These are phyloP conservation scores for Drosophila grimshawi DNA, from an alignment of 1,140 invertebrate genomes.

Conservation along the genomic window DNA sequence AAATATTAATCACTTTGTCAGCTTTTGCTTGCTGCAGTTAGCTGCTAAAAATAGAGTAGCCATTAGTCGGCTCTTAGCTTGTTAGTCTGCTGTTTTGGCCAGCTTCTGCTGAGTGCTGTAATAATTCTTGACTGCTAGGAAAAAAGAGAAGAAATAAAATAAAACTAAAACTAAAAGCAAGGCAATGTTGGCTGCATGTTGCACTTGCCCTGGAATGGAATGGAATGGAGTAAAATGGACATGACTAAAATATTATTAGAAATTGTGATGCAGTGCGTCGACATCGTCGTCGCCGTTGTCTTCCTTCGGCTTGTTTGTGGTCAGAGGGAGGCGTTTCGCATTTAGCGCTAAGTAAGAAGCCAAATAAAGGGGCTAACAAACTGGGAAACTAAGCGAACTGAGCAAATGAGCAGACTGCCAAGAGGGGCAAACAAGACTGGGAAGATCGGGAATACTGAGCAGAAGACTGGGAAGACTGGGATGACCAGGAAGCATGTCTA, in stretches of 20 bases:
- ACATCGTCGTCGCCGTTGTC: constrained; percentile 8
- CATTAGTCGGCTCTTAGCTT: constrained; percentile 43
- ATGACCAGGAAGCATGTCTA: constrained; percentile 75
- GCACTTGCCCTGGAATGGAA: constrained; percentile 45
- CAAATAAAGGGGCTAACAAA: constrained; percentile 60
- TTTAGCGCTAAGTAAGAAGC: constrained; percentile 73
- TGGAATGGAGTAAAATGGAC: constrained; percentile 32
- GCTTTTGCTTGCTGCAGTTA: background rate
- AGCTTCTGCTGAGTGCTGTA: constrained; percentile 65
- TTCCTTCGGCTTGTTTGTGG: constrained; percentile 32
- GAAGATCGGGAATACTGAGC: background rate
- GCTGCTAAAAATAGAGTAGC: constrained; percentile 28
- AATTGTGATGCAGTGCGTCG: constrained; percentile 70
- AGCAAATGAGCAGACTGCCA: no score
- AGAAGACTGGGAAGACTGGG: background rate
- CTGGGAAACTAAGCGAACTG: background rate
- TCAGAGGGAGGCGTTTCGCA: constrained; percentile 62
- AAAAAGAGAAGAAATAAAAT: constrained; percentile 39
- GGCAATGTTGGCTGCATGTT: constrained; percentile 26
- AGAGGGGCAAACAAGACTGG: background rate
- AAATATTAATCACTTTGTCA: background rate
- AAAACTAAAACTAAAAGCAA: constrained; percentile 61
- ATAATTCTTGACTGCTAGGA: constrained; percentile 59
- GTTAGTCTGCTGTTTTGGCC: constrained; percentile 2
- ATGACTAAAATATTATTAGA: constrained; percentile 81